A percentile compares a stretch with the other conserved stretches of the same genome.
These are phyloP conservation scores for Fregata magnificens DNA, from an alignment of 2,113 vertebrate species.

Conservation along the genomic window DNA sequence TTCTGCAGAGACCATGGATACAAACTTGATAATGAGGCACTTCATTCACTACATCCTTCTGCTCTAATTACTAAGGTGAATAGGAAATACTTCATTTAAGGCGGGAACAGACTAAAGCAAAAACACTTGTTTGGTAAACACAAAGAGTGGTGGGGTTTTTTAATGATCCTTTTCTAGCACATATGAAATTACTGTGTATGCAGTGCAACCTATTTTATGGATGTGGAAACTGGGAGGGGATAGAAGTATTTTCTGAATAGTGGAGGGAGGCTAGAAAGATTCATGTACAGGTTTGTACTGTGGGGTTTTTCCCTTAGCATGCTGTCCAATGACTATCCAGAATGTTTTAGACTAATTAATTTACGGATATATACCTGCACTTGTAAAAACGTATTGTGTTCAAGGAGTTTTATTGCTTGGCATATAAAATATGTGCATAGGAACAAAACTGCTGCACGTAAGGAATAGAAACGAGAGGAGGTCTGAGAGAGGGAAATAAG, in stretches of 20 bases:
- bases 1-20: slow-evolving; percentile 65
- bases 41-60: slow-evolving; percentile 81
- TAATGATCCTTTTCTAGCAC: slow-evolving; percentile 57
- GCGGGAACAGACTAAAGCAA: slow-evolving; percentile 74
- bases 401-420: background rate
- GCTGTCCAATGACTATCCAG: background rate
- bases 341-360: background rate
- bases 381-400: background rate
- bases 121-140: slow-evolving; percentile 82
- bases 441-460: background rate
- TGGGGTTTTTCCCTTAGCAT: background rate
- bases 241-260: background rate
- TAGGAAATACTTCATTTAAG: slow-evolving; percentile 76
- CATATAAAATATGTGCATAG: background rate
- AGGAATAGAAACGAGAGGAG: slow-evolving; percentile 30
- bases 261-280: background rate
- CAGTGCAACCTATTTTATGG: slow-evolving; percentile 8
- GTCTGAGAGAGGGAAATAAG: slow-evolving; percentile 36
- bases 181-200: slow-evolving; percentile 46
- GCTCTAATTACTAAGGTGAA: slow-evolving; percentile 87
- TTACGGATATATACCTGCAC: background rate
- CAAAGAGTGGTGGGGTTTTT: slow-evolving; percentile 49
- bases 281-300: background rate
- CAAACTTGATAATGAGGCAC: slow-evolving; percentile 80
- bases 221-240: background rate